These are phyloP conservation scores for Odontamblyopus rebecca DNA, from an alignment of 2,797 vertebrate genomes.

Conservation along the genomic window DNA sequence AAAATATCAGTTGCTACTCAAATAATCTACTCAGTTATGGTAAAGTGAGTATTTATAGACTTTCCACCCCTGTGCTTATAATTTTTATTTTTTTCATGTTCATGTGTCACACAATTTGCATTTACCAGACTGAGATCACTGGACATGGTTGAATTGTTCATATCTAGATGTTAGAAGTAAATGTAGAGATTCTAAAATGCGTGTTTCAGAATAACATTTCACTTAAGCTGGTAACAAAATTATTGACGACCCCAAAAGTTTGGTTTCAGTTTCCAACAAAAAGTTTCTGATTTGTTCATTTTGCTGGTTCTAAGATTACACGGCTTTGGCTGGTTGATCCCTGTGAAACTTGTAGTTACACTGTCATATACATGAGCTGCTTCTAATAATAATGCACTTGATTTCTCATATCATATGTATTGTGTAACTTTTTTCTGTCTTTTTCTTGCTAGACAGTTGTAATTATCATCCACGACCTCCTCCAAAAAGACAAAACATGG, in stretches of 20 bases:
- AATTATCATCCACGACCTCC: slow-evolving; percentile 3
- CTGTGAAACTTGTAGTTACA: neutral
- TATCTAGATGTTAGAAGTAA: too few relatives aligned
- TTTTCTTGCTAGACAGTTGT: slow-evolving; percentile 1
- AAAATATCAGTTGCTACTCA: too few relatives aligned
- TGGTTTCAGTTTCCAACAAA: neutral
- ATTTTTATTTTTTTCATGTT: too few relatives aligned
- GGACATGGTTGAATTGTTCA: too few relatives aligned
- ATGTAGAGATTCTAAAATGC: too few relatives aligned
- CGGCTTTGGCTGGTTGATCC: neutral
- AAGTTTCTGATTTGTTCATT: neutral
- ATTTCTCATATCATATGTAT: slow-evolving; percentile 2
- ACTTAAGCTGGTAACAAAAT: neutral
- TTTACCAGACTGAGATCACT: too few relatives aligned
- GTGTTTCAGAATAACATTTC: neutral
- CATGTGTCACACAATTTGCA: too few relatives aligned
- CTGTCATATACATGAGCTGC: neutral
- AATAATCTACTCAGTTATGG: too few relatives aligned
- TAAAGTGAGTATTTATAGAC: too few relatives aligned
- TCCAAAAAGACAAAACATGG: slow-evolving; percentile 9
- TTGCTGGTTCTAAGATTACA: neutral
- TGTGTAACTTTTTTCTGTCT: neutral
- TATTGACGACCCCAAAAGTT: neutral
- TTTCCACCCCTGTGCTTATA: too few relatives aligned
- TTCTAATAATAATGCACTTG: neutral